These are phyloP conservation scores for Dasysyrphus albostriatus DNA, from an alignment of 2,888 invertebrate species.

Conservation along the genomic window DNA sequence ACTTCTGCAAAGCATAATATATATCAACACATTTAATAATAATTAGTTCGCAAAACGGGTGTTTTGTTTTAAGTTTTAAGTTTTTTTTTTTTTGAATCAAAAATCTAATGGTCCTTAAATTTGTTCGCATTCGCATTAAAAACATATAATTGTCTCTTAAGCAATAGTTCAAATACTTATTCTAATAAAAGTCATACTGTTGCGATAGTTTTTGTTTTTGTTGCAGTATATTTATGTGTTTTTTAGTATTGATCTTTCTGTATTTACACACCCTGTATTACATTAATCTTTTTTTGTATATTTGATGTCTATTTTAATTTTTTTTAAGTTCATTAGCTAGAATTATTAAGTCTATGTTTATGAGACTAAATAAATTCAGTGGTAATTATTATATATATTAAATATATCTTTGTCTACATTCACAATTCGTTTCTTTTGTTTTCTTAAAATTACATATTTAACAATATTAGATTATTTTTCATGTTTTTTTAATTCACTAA, in stretches of 20 bases:
- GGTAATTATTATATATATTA: constrained; percentile 17
- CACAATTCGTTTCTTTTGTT: constrained; percentile 70
- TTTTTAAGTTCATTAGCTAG: background rate
- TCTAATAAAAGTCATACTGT: constrained; percentile 39
- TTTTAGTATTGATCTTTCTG: constrained; percentile 15
- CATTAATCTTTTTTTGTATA: constrained; percentile 26
- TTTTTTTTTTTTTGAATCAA: constrained; percentile 32
- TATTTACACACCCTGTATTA: constrained; percentile 69
- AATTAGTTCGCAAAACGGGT: constrained; percentile 32
- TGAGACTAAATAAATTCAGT: constrained; percentile 18
- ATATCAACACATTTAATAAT: constrained; percentile 30
- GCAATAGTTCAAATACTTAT: constrained; percentile 18
- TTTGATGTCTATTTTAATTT: background rate
- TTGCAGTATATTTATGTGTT: constrained; percentile 8
- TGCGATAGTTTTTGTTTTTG: constrained; percentile 23
- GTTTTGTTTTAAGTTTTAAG: background rate
- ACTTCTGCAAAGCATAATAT: constrained; percentile 35
- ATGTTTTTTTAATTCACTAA: constrained; percentile 12
- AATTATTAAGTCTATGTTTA: constrained; percentile 3
- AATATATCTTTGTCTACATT: constrained; percentile 52
- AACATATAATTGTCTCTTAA: constrained; percentile 18
- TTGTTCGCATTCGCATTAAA: constrained; percentile 27
- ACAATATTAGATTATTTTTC: constrained; percentile 16
- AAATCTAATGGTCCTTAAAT: constrained; percentile 65
- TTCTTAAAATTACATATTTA: constrained; percentile 24